These are phyloP conservation scores for Odontesthes bonariensis DNA, from an alignment of 2,113 vertebrate species.

Conservation along the genomic window DNA sequence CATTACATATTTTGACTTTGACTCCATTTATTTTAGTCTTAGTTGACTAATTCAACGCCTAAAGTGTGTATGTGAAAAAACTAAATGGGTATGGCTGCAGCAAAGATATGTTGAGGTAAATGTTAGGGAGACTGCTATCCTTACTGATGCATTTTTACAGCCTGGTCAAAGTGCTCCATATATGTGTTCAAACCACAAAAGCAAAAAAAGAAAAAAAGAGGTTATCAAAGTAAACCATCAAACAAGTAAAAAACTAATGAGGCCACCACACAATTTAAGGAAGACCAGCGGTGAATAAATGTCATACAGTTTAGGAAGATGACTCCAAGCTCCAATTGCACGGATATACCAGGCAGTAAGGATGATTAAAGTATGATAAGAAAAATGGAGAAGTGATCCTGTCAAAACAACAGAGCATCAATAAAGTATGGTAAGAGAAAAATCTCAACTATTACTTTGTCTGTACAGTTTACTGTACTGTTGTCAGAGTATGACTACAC, in stretches of 20 bases:
- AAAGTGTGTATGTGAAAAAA: no score
- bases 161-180: background rate
- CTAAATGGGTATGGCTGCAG: background rate
- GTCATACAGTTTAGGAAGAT: slow-evolving; percentile 26
- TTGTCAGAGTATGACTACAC: slow-evolving; percentile 45
- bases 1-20: no score
- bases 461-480: slow-evolving; percentile 16
- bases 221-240: slow-evolving; percentile 14
- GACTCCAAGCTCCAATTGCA: slow-evolving; percentile 8
- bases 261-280: slow-evolving; percentile 1
- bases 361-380: background rate
- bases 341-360: background rate
- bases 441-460: slow-evolving; percentile 26
- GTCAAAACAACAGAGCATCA: slow-evolving; percentile 15
- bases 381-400: slow-evolving; percentile 5
- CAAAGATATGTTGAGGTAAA: background rate
- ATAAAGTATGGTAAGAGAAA: slow-evolving; percentile 30
- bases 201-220: background rate
- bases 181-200: background rate
- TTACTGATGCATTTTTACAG: slow-evolving; percentile 17
- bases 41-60: no score
- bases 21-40: no score
- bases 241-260: background rate
- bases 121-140: background rate
- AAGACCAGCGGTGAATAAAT: slow-evolving; percentile 22